These are phyloP conservation scores for Pionites leucogaster DNA, from an alignment of 2,113 vertebrate species.

Conservation along the genomic window DNA sequence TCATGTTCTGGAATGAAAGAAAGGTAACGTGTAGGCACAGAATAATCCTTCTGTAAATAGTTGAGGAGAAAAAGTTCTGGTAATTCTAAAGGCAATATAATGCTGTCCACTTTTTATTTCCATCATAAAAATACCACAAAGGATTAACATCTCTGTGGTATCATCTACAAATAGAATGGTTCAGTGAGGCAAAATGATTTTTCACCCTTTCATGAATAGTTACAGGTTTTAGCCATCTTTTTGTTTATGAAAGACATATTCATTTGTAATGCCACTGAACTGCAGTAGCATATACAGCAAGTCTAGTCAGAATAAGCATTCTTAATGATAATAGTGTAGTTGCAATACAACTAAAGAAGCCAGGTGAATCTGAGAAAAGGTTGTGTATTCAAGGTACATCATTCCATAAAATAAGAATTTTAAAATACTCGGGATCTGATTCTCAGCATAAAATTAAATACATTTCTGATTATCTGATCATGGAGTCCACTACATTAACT, in stretches of 20 bases:
- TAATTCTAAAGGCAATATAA: background rate
- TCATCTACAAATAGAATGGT: background rate
- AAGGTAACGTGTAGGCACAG: background rate
- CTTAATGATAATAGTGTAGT: background rate
- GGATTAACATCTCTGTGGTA: background rate
- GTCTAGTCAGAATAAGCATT: background rate
- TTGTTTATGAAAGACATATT: background rate
- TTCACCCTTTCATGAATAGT: background rate
- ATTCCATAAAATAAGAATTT: background rate
- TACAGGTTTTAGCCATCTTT: background rate
- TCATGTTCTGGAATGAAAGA: background rate
- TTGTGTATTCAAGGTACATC: background rate
- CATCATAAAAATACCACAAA: background rate
- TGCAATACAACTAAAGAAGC: background rate
- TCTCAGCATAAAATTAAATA: background rate
- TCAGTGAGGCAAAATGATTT: background rate
- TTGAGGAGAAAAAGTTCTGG: background rate
- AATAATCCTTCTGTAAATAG: background rate
- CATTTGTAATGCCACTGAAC: background rate
- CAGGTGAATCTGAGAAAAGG: background rate
- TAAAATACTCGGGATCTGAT: background rate
- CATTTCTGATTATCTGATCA: background rate
- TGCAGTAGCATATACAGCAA: background rate
- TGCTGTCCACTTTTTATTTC: background rate
- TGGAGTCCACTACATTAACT: background rate